Evolutionary conservation across 2,888 invertebrate species (phyloP).

Genomic region (Incurvaria masculella): DNA sequence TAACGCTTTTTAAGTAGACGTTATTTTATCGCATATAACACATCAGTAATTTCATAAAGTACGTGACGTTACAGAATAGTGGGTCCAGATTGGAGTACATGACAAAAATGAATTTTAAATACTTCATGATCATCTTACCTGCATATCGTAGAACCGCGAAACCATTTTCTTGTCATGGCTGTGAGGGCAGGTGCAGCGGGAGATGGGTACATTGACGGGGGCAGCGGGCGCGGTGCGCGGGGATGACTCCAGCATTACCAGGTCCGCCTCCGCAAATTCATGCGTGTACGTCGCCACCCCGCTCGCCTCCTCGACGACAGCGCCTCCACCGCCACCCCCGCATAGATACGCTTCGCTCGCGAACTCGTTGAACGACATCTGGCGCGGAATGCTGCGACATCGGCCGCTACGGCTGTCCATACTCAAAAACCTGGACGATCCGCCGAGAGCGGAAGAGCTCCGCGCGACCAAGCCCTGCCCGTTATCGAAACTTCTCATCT

Average conservation of each 20-base stretch:
- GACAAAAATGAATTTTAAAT: too few relatives aligned
- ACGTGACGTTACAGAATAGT: too few relatives aligned
- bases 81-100: too few relatives aligned
- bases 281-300: conserved; percentile 34
- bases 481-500: conserved; percentile 43
- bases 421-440: conserved; percentile 42
- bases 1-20: too few relatives aligned
- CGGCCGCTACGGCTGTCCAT: conserved; percentile 44
- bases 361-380: conserved; percentile 52
- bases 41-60: too few relatives aligned
- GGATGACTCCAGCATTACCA: conserved; percentile 26
- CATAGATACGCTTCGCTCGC: conserved; percentile 41
- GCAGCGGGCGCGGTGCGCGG: conserved; percentile 27
- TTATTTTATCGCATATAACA: too few relatives aligned
- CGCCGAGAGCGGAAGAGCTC: conserved; percentile 31
- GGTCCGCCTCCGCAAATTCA: conserved; percentile 38
- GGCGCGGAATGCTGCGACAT: conserved; percentile 45
- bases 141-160: conserved; percentile 44
- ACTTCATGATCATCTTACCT: too few relatives aligned
- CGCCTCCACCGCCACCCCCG: conserved; percentile 33
- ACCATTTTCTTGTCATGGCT: conserved; percentile 34
- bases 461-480: conserved; percentile 35
- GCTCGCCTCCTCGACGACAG: conserved; percentile 26
- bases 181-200: conserved; percentile 39
- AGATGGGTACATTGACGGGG: conserved; percentile 18